These are phyloP conservation scores for Hetaerina americana DNA, from an alignment of 1,140 invertebrate genomes.

Conservation along the genomic window DNA sequence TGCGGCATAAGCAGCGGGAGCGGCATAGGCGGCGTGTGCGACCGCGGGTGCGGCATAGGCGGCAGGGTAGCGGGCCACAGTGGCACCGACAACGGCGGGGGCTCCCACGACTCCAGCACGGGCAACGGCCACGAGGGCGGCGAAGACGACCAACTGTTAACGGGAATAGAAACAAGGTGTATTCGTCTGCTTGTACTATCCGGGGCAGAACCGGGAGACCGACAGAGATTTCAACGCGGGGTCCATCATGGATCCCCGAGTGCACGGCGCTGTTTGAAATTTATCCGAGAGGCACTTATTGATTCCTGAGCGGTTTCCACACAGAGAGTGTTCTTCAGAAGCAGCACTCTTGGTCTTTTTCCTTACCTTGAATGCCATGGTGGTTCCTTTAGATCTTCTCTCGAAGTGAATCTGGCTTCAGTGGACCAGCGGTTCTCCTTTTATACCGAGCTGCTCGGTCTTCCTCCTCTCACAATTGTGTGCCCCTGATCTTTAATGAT, in stretches of 20 bases:
- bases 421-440: not conserved
- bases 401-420: not conserved
- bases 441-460: not conserved
- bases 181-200: too few species aligned
- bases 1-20: constrained; percentile 18
- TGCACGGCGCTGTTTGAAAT: too few species aligned
- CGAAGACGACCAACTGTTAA: constrained; percentile 7
- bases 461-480: not conserved
- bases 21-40: constrained; percentile 7
- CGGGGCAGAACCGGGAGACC: too few species aligned
- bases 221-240: too few species aligned
- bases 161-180: too few species aligned
- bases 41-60: constrained; percentile 20
- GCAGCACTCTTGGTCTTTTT: not conserved
- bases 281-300: too few species aligned
- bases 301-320: too few species aligned
- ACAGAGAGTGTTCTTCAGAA: too few species aligned
- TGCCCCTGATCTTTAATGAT: too few species aligned
- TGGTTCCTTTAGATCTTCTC: not conserved
- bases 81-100: constrained; percentile 4
- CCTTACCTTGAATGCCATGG: not conserved
- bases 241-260: too few species aligned
- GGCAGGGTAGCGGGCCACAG: constrained; percentile 7
- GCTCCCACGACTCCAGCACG: constrained; percentile 9
- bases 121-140: constrained; percentile 10